A percentile compares a stretch with the other conserved stretches of the same genome.
Evolutionary conservation across 2,797 vertebrate species (phyloP).

Genomic region (Bufotes viridis): DNA sequence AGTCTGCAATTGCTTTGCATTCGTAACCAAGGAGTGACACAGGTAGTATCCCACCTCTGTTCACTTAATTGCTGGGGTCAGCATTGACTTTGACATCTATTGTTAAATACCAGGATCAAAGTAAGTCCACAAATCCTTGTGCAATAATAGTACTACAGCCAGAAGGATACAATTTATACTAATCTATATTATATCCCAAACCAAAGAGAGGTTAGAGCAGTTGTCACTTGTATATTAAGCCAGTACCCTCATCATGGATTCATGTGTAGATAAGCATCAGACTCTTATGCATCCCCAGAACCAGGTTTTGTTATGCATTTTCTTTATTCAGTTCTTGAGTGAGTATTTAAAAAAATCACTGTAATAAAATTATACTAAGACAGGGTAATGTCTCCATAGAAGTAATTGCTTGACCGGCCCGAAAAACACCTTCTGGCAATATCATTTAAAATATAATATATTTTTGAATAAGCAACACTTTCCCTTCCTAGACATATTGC

Average conservation of each 20-base stretch:
- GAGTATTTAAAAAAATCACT: not conserved
- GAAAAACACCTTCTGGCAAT: not conserved
- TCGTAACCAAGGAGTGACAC: no score
- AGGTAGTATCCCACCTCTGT: no score
- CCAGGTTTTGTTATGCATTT: not conserved
- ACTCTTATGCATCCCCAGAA: not conserved
- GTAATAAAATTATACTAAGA: not conserved
- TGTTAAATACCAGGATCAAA: no score
- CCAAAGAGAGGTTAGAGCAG: no score
- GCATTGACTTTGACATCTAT: no score
- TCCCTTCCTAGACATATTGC: constrained; percentile 1
- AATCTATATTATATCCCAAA: no score
- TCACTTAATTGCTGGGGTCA: no score
- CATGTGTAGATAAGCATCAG: not conserved
- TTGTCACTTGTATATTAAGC: no score
- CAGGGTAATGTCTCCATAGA: not conserved
- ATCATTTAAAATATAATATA: constrained; percentile 9
- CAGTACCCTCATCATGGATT: not conserved
- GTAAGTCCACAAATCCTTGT: no score
- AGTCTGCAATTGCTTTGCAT: no score
- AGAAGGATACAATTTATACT: no score
- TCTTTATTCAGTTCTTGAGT: not conserved
- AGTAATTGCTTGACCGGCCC: not conserved
- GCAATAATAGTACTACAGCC: no score
- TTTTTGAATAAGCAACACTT: not conserved